These are phyloP conservation scores for Hucho hucho DNA, from an alignment of 2,113 vertebrate species.

Conservation along the genomic window DNA sequence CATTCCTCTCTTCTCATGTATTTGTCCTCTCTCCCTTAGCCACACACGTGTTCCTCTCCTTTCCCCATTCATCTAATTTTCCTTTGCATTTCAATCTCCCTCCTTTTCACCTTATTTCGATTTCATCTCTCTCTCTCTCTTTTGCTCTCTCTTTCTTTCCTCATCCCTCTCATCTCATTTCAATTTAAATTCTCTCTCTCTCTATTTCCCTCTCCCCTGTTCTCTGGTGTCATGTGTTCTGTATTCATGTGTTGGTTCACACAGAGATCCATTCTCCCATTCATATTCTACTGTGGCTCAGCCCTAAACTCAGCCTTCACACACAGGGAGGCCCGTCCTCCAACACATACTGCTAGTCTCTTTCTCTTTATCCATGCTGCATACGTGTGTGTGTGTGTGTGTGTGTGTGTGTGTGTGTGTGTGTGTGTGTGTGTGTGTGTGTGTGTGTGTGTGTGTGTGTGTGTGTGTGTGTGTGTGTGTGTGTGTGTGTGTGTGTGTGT, in stretches of 20 bases:
- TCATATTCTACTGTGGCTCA: slow-evolving; percentile 28
- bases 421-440: not conserved
- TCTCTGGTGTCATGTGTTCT: slow-evolving; percentile 31
- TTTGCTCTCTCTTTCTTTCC: slow-evolving; percentile 11
- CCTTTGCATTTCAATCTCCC: slow-evolving; percentile 23
- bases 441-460: not conserved
- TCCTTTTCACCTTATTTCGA: slow-evolving; percentile 28
- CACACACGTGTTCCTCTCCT: slow-evolving; percentile 16
- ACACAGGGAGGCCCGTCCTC: too few species aligned
- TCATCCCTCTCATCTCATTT: too few species aligned
- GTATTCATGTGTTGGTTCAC: slow-evolving; percentile 49
- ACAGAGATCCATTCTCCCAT: slow-evolving; percentile 47
- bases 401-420: slow-evolving; percentile 3
- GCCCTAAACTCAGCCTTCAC: too few species aligned
- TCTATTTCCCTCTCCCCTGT: not conserved
- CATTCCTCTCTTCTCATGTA: slow-evolving; percentile 38
- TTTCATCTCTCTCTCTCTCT: slow-evolving; percentile 15
- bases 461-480: not conserved
- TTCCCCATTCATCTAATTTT: slow-evolving; percentile 19
- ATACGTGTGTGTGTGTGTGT: slow-evolving; percentile 5
- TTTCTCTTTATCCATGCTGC: not conserved
- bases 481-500: too few species aligned
- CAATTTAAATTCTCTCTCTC: not conserved
- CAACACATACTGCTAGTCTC: too few species aligned
- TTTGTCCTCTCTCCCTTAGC: slow-evolving; percentile 24